These are phyloP conservation scores for Pararge aegeria DNA, from an alignment of 1,140 invertebrate genomes.

Conservation along the genomic window DNA sequence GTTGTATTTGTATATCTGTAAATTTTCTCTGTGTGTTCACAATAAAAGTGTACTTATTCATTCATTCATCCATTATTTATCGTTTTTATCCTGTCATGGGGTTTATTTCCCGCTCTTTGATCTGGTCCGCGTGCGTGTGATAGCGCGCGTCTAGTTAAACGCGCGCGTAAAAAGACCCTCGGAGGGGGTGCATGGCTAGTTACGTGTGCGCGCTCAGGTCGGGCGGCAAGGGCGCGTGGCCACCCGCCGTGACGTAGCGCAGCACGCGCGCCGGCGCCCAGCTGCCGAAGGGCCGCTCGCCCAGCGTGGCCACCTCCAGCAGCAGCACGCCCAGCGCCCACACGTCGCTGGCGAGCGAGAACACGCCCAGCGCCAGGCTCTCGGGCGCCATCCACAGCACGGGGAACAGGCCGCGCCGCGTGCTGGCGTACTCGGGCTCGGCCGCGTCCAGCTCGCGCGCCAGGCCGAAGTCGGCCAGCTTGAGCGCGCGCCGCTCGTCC, in stretches of 20 bases:
- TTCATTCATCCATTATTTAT: no score
- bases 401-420: slow-evolving; percentile 88
- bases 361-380: slow-evolving; percentile 86
- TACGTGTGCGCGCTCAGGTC: slow-evolving; percentile 88
- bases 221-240: slow-evolving; percentile 87
- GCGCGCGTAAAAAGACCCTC: no score
- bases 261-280: slow-evolving; percentile 88
- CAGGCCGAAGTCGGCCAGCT: slow-evolving; percentile 97
- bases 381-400: slow-evolving; percentile 97
- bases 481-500: slow-evolving; percentile 88
- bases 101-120: no score
- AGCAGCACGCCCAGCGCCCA: slow-evolving; percentile 93
- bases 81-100: no score
- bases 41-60: no score
- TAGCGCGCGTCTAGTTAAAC: no score
- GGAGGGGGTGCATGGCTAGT: no score
- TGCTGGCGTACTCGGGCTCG: slow-evolving; percentile 53
- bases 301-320: slow-evolving; percentile 92
- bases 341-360: slow-evolving; percentile 90
- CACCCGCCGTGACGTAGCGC: slow-evolving; percentile 76
- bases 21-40: no score
- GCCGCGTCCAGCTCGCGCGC: slow-evolving; percentile 89
- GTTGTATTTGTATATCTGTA: no score
- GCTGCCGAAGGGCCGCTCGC: slow-evolving; percentile 92
- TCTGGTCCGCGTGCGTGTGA: no score